Evolutionary conservation across 1,140 invertebrate species (phyloP).

Genomic region (Agrypnia vestita): DNA sequence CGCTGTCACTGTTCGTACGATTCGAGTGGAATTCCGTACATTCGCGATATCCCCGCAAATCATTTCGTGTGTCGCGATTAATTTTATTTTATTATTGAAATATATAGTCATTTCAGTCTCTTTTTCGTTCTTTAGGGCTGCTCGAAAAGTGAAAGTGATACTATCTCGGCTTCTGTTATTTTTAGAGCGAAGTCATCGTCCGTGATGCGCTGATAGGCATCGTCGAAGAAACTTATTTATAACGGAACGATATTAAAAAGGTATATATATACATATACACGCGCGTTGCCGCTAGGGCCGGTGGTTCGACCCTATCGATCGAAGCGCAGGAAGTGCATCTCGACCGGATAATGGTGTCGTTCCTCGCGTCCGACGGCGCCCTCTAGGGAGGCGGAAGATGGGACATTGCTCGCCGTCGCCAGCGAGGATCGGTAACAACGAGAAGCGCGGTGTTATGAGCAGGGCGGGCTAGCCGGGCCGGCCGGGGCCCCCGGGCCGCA

Average conservation of each 20-base stretch:
- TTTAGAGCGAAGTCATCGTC: constrained; percentile 24
- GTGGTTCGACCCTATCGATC: constrained; percentile 38
- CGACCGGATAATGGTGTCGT: neutral
- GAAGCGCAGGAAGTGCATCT: constrained; percentile 4
- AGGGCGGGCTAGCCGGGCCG: constrained; percentile 13
- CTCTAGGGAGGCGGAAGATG: neutral
- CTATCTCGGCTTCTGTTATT: constrained; percentile 25
- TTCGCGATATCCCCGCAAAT: no score
- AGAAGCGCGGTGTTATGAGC: no score
- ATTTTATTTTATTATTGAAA: neutral
- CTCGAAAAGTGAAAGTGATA: constrained; percentile 9
- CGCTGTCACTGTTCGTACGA: no score
- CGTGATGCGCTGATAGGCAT: constrained; percentile 9
- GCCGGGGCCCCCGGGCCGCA: constrained; percentile 4
- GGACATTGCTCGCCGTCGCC: neutral
- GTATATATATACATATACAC: no score
- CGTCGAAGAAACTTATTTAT: constrained; percentile 9
- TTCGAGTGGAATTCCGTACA: no score
- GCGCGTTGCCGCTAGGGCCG: constrained; percentile 7
- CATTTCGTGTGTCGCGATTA: no score
- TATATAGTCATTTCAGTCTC: neutral
- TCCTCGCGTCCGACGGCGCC: neutral
- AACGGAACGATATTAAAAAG: neutral
- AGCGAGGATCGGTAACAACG: neutral
- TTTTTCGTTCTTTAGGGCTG: no score